Evolutionary conservation across 2,888 invertebrate species (phyloP), one percentile per base, ranked within the genome.

Genomic region (Pecten maximus): DNA sequence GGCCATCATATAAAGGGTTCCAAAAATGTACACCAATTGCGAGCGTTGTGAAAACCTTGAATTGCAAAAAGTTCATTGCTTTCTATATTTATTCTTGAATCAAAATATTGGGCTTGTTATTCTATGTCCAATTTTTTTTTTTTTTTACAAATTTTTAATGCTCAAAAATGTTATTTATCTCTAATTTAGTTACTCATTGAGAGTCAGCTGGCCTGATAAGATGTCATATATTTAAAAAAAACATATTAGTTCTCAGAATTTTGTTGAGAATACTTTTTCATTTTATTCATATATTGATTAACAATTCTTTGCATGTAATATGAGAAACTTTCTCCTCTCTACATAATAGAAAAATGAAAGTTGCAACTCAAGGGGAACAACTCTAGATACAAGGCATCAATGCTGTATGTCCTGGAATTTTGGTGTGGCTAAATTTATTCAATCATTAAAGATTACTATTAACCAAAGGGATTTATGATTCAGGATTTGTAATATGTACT

Each of bases 291-390:
- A 10, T 35, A 74, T 74, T 23, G 6, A 4, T 35, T 28, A 74
- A 74, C 35, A 74, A 35, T 35, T 3, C 35, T 54, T 23, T 74
- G 12, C 74, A 35, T 28, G 23, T 23, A 4, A 12, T 74, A 74
- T 74, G 74, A 0, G 10, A 35, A 8, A 74, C 28, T 35, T 12
- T 74, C 28, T 74, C 28, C 35, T n/a, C 19, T 19, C 6, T 54
- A 54, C 54, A n/a, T 54, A 54, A 54, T 74, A 4, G 35, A 35
- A 35, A 35, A 74, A 2, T 6, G 28, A 60, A 35, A 74, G 8
- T 74, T 74, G 74, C 74, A 74, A 35, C 74, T 74, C 74, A 74
- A 74, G 74, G 74, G 74, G 15, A 19, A 74, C 74, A 74, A 74
- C 74, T 74, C 74, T 28, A 10, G 2, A 35, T 2, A 74, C 28